phyloP scores from a whole-genome alignment of 2,113 vertebrate species.

The Formicarius rufipectus region DNA sequence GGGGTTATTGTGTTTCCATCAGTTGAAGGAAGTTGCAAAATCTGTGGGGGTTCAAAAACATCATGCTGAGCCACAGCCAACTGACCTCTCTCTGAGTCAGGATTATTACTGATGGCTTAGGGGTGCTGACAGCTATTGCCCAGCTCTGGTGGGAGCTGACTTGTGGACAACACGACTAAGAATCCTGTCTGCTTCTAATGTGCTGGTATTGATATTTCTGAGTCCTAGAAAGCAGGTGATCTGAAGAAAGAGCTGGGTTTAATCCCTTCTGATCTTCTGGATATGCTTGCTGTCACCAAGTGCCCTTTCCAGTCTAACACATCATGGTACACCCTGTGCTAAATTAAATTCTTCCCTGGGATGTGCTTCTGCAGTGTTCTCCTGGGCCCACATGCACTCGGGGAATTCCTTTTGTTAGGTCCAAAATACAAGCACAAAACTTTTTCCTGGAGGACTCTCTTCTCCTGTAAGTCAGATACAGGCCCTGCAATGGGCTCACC shows the following conservation, averaged over 20 bases:
- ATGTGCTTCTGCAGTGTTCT: not conserved
- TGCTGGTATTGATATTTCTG: not conserved
- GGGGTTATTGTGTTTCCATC: not conserved
- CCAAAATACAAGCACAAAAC: not conserved
- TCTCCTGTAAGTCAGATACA: not conserved
- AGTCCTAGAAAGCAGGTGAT: not conserved
- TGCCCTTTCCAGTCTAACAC: not conserved
- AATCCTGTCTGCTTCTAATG: not conserved
- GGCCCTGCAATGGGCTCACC: not conserved
- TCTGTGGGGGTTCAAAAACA: not conserved
- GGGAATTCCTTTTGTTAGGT: not conserved
- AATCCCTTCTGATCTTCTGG: not conserved
- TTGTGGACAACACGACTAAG: not conserved
- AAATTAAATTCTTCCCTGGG: not conserved
- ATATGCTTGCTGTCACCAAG: not conserved
- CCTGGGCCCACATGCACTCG: rapidly evolving
- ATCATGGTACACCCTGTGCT: not conserved
- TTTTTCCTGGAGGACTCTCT: not conserved
- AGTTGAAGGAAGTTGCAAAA: not conserved
- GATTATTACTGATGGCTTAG: not conserved
- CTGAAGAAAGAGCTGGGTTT: not conserved
- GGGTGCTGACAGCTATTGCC: not conserved
- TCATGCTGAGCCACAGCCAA: not conserved
- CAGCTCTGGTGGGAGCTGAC: not conserved
- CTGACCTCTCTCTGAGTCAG: not conserved